Evolutionary conservation across 2,113 vertebrate genomes (phyloP).

Genomic region (Hemiprocne comata): DNA sequence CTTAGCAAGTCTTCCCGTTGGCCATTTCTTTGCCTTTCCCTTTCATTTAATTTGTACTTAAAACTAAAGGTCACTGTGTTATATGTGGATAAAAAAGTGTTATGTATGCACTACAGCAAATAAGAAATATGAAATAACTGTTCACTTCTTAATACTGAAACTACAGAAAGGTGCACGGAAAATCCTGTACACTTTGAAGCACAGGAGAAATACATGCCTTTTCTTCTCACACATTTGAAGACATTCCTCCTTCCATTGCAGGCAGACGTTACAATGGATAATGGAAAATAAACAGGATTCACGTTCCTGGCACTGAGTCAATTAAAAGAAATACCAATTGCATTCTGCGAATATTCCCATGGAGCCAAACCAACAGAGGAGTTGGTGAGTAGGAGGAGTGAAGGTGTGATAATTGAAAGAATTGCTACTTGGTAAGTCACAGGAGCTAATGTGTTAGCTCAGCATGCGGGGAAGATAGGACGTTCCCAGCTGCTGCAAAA

Average conservation of each 20-base stretch:
- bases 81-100: not conserved
- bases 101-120: not conserved
- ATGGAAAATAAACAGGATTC: constrained; percentile 54
- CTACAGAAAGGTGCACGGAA: not conserved
- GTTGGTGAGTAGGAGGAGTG: constrained; percentile 61
- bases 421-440: constrained; percentile 75
- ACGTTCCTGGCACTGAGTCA: constrained; percentile 63
- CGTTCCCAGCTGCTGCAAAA: constrained; percentile 70
- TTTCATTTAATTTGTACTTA: not conserved
- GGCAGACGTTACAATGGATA: not conserved
- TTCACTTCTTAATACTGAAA: constrained; percentile 9
- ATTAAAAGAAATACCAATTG: constrained; percentile 70
- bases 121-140: not conserved
- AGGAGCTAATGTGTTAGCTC: constrained; percentile 70
- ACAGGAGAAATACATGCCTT: not conserved
- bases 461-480: constrained; percentile 65
- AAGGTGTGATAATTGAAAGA: constrained; percentile 81
- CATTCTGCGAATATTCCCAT: constrained; percentile 65
- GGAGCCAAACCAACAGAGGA: constrained; percentile 71
- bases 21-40: not conserved
- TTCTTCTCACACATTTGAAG: not conserved
- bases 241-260: not conserved
- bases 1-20: not conserved
- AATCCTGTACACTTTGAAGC: not conserved
- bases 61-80: not conserved